Evolutionary conservation across 1,140 invertebrate genomes (phyloP).

Genomic region (Polypedilum pembai): DNA sequence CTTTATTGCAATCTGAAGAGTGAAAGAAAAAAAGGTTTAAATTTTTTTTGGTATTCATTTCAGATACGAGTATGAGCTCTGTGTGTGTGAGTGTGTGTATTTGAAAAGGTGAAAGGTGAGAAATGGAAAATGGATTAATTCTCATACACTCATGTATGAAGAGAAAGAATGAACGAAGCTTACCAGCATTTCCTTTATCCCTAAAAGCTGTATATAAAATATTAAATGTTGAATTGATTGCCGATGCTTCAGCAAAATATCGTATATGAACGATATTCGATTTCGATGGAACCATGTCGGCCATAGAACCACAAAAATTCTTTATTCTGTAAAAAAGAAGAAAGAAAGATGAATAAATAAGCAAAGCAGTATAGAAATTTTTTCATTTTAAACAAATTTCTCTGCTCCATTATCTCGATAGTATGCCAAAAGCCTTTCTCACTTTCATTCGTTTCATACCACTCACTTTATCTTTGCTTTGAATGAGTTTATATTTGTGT

Average conservation of each 20-base stretch:
- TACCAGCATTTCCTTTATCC: constrained; percentile 44
- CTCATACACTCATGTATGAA: no score
- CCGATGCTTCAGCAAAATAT: constrained; percentile 58
- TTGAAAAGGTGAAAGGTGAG: no score
- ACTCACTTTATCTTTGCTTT: background rate
- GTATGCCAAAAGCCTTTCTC: background rate
- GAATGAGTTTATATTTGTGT: no score
- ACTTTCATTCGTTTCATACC: background rate
- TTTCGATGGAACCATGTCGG: constrained; percentile 56
- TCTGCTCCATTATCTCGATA: constrained; percentile 24
- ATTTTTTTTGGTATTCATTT: no score
- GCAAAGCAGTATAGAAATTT: background rate
- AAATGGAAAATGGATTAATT: no score
- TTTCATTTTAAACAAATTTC: constrained; percentile 28
- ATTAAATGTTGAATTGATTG: constrained; percentile 59
- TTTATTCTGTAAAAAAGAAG: constrained; percentile 44
- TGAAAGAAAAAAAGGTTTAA: no score
- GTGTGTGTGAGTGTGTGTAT: no score
- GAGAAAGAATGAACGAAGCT: constrained; percentile 29
- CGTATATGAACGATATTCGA: constrained; percentile 59
- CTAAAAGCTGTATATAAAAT: constrained; percentile 66
- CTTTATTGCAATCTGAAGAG: constrained; percentile 28
- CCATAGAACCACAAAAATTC: constrained; percentile 72
- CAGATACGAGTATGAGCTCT: no score
- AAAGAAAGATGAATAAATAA: background rate